These are phyloP conservation scores for Ispidina picta DNA, from an alignment of 2,797 vertebrate genomes.

Conservation along the genomic window DNA sequence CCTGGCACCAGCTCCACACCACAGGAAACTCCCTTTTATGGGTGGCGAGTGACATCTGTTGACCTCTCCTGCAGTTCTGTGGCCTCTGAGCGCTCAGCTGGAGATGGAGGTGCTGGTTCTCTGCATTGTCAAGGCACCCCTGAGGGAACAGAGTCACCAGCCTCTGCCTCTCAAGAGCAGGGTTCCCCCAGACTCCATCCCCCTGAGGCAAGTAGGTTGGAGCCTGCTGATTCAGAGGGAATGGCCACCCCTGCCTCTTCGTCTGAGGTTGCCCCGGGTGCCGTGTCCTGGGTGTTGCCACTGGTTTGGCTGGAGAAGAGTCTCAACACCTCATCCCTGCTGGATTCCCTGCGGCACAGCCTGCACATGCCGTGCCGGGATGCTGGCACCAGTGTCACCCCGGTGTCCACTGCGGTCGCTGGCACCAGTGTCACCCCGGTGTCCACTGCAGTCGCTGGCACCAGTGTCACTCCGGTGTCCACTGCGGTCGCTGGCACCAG, in stretches of 20 bases:
- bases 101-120: neutral
- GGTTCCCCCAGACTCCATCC: rapidly evolving
- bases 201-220: neutral
- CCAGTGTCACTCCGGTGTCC: neutral
- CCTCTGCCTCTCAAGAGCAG: neutral
- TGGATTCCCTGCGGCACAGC: constrained; percentile 62
- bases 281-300: constrained; percentile 59
- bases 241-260: neutral
- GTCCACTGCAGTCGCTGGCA: rapidly evolving
- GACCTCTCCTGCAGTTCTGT: neutral
- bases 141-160: rapidly evolving
- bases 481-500: neutral
- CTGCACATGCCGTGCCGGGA: neutral
- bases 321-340: constrained; percentile 35
- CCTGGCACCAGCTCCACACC: constrained; percentile 38
- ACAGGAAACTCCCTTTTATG: neutral
- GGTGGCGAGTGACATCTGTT: neutral
- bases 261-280: neutral
- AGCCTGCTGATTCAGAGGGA: neutral
- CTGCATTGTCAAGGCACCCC: neutral
- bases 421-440: constrained; percentile 6
- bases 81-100: neutral
- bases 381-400: constrained; percentile 10
- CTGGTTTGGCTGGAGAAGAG: constrained; percentile 73
- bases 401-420: neutral